Conservation (phyloP, 2,797 vertebrate genomes). For the Oreonectes daqikongensis region DNA sequence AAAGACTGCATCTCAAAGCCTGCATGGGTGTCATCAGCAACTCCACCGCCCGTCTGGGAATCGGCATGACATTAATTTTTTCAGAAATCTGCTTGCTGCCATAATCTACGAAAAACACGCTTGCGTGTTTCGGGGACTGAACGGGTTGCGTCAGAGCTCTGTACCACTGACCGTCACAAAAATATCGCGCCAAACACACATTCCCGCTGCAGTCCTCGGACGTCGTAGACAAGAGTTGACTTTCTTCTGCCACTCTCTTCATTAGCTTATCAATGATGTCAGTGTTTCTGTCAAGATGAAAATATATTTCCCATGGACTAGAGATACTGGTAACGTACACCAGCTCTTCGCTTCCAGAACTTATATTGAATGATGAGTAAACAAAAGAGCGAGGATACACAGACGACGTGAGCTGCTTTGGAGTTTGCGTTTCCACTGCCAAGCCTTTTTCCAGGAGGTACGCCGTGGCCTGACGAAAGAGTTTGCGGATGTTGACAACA, state of each 20-base stretch:
- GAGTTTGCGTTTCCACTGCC: slow-evolving; percentile 47
- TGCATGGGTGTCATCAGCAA: slow-evolving; percentile 88
- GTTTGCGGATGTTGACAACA: slow-evolving; percentile 79
- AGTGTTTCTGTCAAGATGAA: slow-evolving; percentile 85
- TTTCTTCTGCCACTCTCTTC: slow-evolving; percentile 69
- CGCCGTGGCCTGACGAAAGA: slow-evolving; percentile 62
- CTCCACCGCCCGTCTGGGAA: slow-evolving; percentile 78
- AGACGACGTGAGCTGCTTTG: slow-evolving; percentile 61
- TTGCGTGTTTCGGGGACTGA: slow-evolving; percentile 71
- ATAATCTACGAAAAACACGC: slow-evolving; percentile 90
- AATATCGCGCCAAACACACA: slow-evolving; percentile 84
- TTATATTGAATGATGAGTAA: slow-evolving; percentile 83
- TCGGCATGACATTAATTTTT: slow-evolving; percentile 75
- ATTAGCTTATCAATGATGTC: slow-evolving; percentile 73
- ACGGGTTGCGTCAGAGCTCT: slow-evolving; percentile 74
- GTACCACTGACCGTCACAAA: slow-evolving; percentile 84
- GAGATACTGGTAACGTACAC: slow-evolving; percentile 81
- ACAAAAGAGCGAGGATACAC: slow-evolving; percentile 79
- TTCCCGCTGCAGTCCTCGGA: slow-evolving; percentile 52
- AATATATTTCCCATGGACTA: slow-evolving; percentile 85
- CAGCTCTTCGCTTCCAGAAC: slow-evolving; percentile 79
- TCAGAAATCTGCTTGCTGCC: slow-evolving; percentile 82
- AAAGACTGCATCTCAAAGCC: slow-evolving; percentile 83
- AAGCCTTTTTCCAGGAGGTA: slow-evolving; percentile 68
- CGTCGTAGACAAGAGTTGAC: slow-evolving; percentile 53